Evolutionary conservation across 2,888 invertebrate genomes (phyloP).

Genomic region (Ornithoptera priamus): DNA sequence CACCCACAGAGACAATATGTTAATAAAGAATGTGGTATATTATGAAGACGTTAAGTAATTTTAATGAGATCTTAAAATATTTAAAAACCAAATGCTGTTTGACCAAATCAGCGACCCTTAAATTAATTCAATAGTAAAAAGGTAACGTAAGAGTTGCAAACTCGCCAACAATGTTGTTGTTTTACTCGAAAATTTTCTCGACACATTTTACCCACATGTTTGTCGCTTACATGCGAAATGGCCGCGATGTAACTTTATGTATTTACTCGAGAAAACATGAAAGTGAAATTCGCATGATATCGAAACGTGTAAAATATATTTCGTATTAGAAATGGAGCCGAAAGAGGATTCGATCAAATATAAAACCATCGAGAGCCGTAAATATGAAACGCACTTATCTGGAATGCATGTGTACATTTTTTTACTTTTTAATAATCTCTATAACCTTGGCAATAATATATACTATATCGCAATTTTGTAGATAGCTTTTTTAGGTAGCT

Average conservation of each 20-base stretch:
- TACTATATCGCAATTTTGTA: too few species aligned
- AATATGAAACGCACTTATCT: slow-evolving; percentile 6
- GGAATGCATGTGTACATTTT: neutral
- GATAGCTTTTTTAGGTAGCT: too few species aligned
- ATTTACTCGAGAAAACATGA: slow-evolving; percentile 42
- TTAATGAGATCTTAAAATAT: neutral
- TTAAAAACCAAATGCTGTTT: neutral
- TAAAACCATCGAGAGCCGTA: slow-evolving; percentile 5
- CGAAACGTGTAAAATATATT: slow-evolving; percentile 14
- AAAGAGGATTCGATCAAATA: slow-evolving; percentile 16
- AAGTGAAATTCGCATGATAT: slow-evolving; percentile 25
- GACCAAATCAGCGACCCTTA: neutral
- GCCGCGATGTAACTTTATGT: slow-evolving; percentile 39
- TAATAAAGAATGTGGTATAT: neutral
- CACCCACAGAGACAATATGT: slow-evolving; percentile 1
- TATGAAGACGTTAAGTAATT: neutral
- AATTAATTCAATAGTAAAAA: neutral
- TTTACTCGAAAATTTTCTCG: slow-evolving; percentile 43
- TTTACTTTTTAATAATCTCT: neutral
- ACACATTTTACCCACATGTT: slow-evolving; percentile 52
- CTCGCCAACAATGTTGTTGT: slow-evolving; percentile 55
- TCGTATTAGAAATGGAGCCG: slow-evolving; percentile 10
- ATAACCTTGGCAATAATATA: too few species aligned
- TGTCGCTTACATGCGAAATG: slow-evolving; percentile 47
- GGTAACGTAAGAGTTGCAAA: neutral